Percentiles rank a stretch among this genome's conserved stretches.
phyloP scores from a whole-genome alignment of 2,113 vertebrate species.

The Laterallus jamaicensis region DNA sequence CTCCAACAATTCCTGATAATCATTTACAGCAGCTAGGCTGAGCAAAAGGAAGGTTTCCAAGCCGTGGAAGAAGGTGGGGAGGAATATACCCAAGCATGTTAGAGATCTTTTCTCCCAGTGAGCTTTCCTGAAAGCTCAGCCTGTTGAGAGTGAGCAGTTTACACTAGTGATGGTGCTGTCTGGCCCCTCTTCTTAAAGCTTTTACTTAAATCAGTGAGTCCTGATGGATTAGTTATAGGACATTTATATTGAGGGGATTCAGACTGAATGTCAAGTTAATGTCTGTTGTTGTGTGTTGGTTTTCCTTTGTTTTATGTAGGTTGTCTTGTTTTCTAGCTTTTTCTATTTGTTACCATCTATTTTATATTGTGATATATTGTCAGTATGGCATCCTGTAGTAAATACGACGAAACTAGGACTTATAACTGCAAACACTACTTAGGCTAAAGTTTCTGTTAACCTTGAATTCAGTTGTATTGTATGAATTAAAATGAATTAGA shows the following conservation, averaged over 20 bases:
- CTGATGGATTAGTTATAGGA: neutral
- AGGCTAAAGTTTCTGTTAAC: neutral
- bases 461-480: neutral
- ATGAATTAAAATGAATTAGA: neutral
- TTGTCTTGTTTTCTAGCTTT: neutral
- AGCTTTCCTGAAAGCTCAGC: neutral
- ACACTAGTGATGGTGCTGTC: rapidly evolving
- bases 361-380: neutral
- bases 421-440: neutral
- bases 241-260: neutral
- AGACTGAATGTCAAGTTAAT: neutral
- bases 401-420: neutral
- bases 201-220: neutral
- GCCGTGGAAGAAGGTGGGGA: neutral
- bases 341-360: neutral
- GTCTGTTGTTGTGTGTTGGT: neutral
- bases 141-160: neutral
- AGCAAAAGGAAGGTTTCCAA: neutral
- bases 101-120: neutral
- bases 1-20: neutral
- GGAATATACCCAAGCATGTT: neutral
- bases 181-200: neutral
- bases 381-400: neutral
- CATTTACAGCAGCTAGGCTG: neutral
- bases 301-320: neutral